Evolutionary conservation across 2,113 vertebrate species (phyloP), one percentile per base, ranked within the genome.

Genomic region (Alexandromys fortis): DNA sequence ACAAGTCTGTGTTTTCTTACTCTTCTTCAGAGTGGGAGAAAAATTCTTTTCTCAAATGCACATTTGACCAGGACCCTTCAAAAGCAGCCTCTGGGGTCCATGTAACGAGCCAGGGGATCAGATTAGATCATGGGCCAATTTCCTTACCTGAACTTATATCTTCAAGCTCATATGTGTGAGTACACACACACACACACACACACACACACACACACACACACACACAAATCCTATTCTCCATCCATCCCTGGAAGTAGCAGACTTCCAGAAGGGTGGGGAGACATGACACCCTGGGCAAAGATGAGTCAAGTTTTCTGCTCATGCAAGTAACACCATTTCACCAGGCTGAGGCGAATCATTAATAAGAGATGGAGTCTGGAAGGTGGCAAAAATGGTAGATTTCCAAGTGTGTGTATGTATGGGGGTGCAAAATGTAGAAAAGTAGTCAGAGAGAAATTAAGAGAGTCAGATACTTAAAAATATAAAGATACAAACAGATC

Each of bases 251-350:
- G 33, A 94, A 70, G 68, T 70, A 70, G 6, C 4, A 19, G 78
- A 88, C 79, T 86, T 94, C 87, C 79, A 77, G 76, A 14, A 90
- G 65, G 26, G 33, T 76, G 55, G 86, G 55, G 70, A 92, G 73
- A 94, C 78, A 13, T 3, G 73, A 94, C 78, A 11, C 3, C 68
- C 93, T 83, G 85, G 58, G 97, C 90, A 89, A 94, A 87, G 94
- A 97, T 98, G 98, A 98, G 97, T 98, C 98, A 98, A 97, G 90
- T 92, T 96, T 95, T 95, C 88, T 95, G 92, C 88, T 94, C 38
- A 0, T 3, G 4, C 79, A 73, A n/a, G 30, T 73, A 96, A 97
- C 96, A 97, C 97, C 24, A 33, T 94, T 94, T 93, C 87, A 96
- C 70, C 26, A 73, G 13, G 77, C 83, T 16, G 89, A 88, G 88